Conservation (phyloP, 2,797 vertebrate genomes). For the Siniperca undulata region DNA sequence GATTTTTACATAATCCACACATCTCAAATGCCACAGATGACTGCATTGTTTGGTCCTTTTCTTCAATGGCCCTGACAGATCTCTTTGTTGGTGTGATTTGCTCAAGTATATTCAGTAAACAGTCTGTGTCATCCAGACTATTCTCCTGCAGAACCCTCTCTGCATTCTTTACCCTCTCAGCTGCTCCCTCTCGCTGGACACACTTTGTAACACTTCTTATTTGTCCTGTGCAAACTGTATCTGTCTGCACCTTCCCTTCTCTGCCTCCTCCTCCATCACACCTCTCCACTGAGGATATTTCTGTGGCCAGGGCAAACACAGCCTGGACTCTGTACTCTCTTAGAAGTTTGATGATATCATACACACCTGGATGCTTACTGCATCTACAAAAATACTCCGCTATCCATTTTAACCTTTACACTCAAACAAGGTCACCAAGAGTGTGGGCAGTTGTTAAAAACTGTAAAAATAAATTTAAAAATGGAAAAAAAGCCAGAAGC, state of each 20-base stretch:
- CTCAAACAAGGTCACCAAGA: not conserved
- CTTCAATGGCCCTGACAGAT: not conserved
- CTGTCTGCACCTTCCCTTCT: conserved; percentile 39
- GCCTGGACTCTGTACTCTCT: conserved; percentile 24
- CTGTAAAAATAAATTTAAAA: not conserved
- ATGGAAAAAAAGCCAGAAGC: not conserved
- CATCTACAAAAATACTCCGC: conserved; percentile 4
- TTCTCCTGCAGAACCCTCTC: not conserved
- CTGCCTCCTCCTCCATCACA: conserved; percentile 8
- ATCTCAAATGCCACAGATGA: not conserved
- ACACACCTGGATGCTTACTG: conserved; percentile 12
- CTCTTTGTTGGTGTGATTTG: conserved; percentile 1
- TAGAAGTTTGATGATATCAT: conserved; percentile 34
- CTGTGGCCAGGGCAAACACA: conserved; percentile 46
- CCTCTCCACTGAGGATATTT: conserved; percentile 40
- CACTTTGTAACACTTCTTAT: conserved; percentile 40
- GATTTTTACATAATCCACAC: not conserved
- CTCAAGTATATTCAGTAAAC: conserved; percentile 23
- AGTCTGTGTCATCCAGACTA: conserved; percentile 13
- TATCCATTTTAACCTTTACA: conserved; percentile 6
- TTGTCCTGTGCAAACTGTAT: conserved; percentile 53
- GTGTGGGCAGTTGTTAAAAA: not conserved
- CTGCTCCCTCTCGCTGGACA: conserved; percentile 18
- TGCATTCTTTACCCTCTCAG: conserved; percentile 11
- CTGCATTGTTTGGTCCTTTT: conserved; percentile 2